Evolutionary conservation across 2,888 invertebrate genomes (phyloP).

Genomic region (Choristoneura rosaceana): DNA sequence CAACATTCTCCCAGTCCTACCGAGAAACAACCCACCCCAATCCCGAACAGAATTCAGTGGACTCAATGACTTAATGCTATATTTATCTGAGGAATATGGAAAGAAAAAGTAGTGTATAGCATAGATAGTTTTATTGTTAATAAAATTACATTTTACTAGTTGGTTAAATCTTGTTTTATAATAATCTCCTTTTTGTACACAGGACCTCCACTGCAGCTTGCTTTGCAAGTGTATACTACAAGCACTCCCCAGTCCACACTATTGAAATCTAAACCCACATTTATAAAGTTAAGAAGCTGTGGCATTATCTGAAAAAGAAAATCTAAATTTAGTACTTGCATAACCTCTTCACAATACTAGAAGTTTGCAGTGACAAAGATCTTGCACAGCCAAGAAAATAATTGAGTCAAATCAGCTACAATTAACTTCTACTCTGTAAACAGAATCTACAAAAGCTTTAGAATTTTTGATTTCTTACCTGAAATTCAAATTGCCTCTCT

Average conservation of each 20-base stretch:
- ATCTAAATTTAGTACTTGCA: neutral
- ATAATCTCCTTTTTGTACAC: conserved; percentile 92
- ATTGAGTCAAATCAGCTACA: neutral
- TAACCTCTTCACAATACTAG: too few species aligned
- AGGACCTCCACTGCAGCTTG: conserved; percentile 88
- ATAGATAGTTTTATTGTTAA: conserved; percentile 31
- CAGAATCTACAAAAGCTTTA: neutral
- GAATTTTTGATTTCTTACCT: conserved; percentile 76
- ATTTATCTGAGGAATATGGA: conserved; percentile 87
- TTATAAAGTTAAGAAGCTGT: conserved; percentile 89
- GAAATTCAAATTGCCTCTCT: conserved; percentile 95
- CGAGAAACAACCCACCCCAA: conserved; percentile 91
- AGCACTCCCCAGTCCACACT: conserved; percentile 96
- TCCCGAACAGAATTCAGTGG: conserved; percentile 95
- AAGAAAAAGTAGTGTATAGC: conserved; percentile 51
- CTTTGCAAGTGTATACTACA: conserved; percentile 93
- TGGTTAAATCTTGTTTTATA: conserved; percentile 93
- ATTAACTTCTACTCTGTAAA: neutral
- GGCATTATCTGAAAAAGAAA: conserved; percentile 89
- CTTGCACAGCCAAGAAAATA: neutral
- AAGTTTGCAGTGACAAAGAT: too few species aligned
- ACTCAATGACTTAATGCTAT: conserved; percentile 93
- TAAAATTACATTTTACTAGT: conserved; percentile 51
- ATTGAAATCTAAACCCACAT: conserved; percentile 86
- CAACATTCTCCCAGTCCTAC: conserved; percentile 89